Evolutionary conservation across 1,140 invertebrate genomes (phyloP).

Genomic region (Littorina saxatilis): DNA sequence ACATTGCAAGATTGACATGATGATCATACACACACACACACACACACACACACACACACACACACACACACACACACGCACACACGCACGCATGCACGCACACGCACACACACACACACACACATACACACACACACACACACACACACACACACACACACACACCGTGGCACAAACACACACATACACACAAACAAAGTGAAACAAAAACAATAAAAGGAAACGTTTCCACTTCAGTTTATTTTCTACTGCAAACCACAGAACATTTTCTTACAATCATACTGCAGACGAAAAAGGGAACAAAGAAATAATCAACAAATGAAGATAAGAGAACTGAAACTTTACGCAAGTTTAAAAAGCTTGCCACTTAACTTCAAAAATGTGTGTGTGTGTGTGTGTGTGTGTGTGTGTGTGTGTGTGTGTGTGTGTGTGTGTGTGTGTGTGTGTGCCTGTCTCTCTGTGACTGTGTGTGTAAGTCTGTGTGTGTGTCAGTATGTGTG

Average conservation of each 20-base stretch:
- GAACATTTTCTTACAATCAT: too few species aligned
- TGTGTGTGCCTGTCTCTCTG: background rate
- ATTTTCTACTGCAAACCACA: too few species aligned
- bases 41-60: background rate
- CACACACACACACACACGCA: background rate
- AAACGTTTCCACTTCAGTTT: too few species aligned
- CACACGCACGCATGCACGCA: background rate
- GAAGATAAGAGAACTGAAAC: too few species aligned
- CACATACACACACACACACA: background rate
- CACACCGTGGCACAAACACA: background rate
- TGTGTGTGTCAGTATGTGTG: background rate
- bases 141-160: background rate
- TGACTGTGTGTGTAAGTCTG: background rate
- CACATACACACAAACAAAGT: background rate
- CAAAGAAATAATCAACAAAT: too few species aligned
- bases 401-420: slow-evolving; percentile 11
- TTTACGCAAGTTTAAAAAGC: too few species aligned
- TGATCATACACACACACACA: background rate
- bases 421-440: slow-evolving; percentile 17
- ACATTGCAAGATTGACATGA: too few species aligned
- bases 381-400: background rate
- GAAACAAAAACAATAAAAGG: background rate
- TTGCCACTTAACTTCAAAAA: too few species aligned
- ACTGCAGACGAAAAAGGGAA: too few species aligned
- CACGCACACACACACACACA: slow-evolving; percentile 4